phyloP scores from a whole-genome alignment of 2,888 invertebrate genomes.

The Aproaerema taeniolella region DNA sequence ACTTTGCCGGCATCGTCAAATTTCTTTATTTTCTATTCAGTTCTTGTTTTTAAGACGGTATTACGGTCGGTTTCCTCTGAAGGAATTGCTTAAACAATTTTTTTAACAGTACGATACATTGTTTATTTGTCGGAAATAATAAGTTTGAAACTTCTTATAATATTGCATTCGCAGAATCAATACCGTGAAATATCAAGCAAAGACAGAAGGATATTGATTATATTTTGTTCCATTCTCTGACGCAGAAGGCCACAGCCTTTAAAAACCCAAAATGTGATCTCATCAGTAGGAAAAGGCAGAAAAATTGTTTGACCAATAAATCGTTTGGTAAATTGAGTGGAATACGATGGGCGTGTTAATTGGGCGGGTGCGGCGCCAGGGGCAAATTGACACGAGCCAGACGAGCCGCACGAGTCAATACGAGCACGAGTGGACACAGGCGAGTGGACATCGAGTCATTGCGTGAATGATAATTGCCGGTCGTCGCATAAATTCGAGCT shows the following conservation, averaged over 20 bases:
- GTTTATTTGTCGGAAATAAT: too few relatives aligned
- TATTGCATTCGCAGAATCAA: too few relatives aligned
- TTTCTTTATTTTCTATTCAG: constrained; percentile 1
- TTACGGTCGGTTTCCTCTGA: neutral
- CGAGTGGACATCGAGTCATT: constrained; percentile 60
- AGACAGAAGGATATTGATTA: too few relatives aligned
- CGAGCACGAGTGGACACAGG: constrained; percentile 26
- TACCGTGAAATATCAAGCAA: too few relatives aligned
- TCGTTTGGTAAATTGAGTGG: constrained; percentile 58
- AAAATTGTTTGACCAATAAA: constrained; percentile 49
- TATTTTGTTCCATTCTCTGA: too few relatives aligned
- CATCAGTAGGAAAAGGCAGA: constrained; percentile 20
- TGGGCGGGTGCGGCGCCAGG: constrained; percentile 47
- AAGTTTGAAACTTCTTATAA: too few relatives aligned
- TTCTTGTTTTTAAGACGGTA: too few relatives aligned
- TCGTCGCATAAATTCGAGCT: constrained; percentile 51
- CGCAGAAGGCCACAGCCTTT: too few relatives aligned
- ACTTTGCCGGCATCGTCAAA: too few relatives aligned
- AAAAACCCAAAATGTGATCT: neutral
- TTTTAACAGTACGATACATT: too few relatives aligned
- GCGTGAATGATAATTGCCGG: constrained; percentile 68
- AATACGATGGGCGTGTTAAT: constrained; percentile 69
- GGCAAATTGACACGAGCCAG: neutral
- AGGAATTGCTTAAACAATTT: neutral
- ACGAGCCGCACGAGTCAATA: too few relatives aligned